A percentile compares a stretch with the other conserved stretches of the same genome.
These are phyloP conservation scores for Indicator indicator DNA, from an alignment of 2,113 vertebrate genomes.

Conservation along the genomic window DNA sequence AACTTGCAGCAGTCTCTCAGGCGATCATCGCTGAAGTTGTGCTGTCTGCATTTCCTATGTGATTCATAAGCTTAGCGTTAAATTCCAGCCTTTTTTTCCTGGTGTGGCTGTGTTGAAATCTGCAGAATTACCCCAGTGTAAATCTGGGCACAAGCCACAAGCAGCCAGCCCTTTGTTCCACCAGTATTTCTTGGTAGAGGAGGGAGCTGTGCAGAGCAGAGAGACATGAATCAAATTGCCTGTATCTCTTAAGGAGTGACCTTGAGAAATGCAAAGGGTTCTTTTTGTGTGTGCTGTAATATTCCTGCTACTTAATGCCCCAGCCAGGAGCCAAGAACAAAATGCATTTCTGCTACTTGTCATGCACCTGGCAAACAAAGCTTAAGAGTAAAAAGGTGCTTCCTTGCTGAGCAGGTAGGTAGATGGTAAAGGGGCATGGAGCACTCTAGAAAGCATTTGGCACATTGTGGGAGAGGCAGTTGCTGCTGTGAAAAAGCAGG, in stretches of 20 bases:
- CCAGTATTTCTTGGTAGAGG: not conserved
- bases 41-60: conserved; percentile 36
- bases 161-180: conserved; percentile 13
- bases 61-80: conserved; percentile 54
- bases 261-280: not conserved
- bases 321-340: not conserved
- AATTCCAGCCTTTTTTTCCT: conserved; percentile 41
- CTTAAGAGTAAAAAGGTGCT: not conserved
- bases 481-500: not conserved
- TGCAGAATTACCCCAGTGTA: conserved; percentile 39
- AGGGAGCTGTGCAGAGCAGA: not conserved
- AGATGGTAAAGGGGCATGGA: not conserved
- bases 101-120: conserved; percentile 59
- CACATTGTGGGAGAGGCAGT: not conserved
- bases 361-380: not conserved
- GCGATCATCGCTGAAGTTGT: conserved; percentile 4
- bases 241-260: conserved; percentile 7
- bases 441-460: not conserved
- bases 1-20: conserved; percentile 27
- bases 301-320: not conserved
- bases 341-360: not conserved
- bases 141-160: not conserved
- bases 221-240: not conserved
- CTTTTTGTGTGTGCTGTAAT: not conserved
- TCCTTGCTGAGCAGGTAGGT: not conserved